Base-by-base conservation (phyloP, 2,797 vertebrate genomes). In the Corythornis leucogaster region DNA sequence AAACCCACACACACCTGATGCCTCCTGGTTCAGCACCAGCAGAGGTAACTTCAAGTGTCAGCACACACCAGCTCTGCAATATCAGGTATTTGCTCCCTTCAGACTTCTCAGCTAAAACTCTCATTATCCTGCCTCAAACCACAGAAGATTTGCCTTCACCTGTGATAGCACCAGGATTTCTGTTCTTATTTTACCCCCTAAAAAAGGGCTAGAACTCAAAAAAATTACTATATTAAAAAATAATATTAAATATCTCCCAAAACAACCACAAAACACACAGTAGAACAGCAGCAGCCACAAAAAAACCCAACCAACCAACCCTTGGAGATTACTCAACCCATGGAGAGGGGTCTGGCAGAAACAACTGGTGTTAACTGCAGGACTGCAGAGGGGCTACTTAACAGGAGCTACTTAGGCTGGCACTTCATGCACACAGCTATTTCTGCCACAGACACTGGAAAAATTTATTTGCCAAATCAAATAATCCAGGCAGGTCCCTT, bases 341-440 rank as follows among this genome's bases (percentile, higher is more conserved):
- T 0, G 3, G 64, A 90, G 71, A 91, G 58, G 85, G 78, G 78
- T 66, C 95, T 96, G 94, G 96, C 94, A 96, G 75, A n/a, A 85
- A 80, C 54, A 79, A 58, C 58, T 42, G 33, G 92, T 91, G 94
- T 94, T 96, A 96, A 96, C 80, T 89, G 82, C 93, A 76, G 82
- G 62, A 71, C 2, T 91, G 91, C 87, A 93, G 61, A 96, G 91
- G 92, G 83, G 87, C 89, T 95, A 94, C 94, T 96, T 94, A 94
- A 95, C 92, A 94, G 89, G 79, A 95, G 85, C 93, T 94, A 91
- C 93, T 95, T 92, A 93, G 83, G 80, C 94, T 96, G 95, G 92
- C 92, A 96, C 91, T 84, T 75, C 54, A 53, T 43, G 87, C 94
- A 88, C 46, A 30, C 61, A 90, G 71, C 71, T 95, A 84, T 94